Evolutionary conservation across 2,888 invertebrate genomes (phyloP), one percentile per base, ranked within the genome.

Genomic region (Allophyes oxyacanthae): DNA sequence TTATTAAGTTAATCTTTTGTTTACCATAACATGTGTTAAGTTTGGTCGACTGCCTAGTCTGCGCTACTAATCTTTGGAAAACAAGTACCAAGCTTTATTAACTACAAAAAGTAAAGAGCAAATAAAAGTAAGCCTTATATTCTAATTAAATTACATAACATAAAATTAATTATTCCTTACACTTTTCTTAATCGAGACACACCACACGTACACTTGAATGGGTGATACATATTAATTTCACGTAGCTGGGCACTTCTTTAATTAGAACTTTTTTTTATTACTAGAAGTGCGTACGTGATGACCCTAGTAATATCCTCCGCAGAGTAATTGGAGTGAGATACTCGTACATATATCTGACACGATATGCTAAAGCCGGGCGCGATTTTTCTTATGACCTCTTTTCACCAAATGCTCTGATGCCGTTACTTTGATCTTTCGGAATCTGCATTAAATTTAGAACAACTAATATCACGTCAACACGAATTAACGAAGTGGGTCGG

Each of bases 251-350:
- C 62, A 58, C 33, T 65, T 46, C 45, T 63, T 70, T 64, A 62
- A 65, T 71, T 64, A 64, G 37, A 59, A 42, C 64, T 36, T 68
- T 71, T 70, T 74, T 66, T 46, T 52, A 45, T 58, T 26, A 40
- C 41, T 43, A 49, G 7, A 28, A 33, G 56, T 66, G 63, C 58
- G 72, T 67, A 64, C 58, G 73, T 73, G 80, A 55, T 78, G 82
- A 63, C 85, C 86, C 84, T 87, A 72, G 45, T 60, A 69, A 82
- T 75, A 80, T 79, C 67, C 72, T 64, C 54, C 54, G 64, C 53
- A 67, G 72, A 82, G 81, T 83, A 86, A 88, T 86, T 87, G 84
- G 80, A 84, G 82, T 84, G 76, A 83, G 76, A 82, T 9, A n/a
- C n/a, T n/a, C n/a, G n/a, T n/a, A 28, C 8, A 44, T 81, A 84